These are phyloP conservation scores for Clusia tigrina DNA, from an alignment of 2,888 invertebrate species.

Conservation along the genomic window DNA sequence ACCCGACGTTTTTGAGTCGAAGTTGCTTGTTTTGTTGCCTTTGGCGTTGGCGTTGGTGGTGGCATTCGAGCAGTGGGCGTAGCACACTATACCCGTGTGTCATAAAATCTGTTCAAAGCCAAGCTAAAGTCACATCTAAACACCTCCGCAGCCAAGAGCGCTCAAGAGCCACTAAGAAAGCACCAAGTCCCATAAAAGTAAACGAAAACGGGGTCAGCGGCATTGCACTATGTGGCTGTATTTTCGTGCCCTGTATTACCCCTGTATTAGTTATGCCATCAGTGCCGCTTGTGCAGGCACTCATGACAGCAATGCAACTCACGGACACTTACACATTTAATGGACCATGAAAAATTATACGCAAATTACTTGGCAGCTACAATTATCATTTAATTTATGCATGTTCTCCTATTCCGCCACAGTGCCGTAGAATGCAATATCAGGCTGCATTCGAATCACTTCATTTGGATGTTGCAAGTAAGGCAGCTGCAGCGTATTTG, in stretches of 20 bases:
- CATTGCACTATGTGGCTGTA: no score
- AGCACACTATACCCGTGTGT: no score
- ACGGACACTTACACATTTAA: slow-evolving; percentile 3
- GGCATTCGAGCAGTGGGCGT: no score
- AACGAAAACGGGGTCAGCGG: no score
- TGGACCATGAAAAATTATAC: slow-evolving; percentile 10
- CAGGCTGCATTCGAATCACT: background rate
- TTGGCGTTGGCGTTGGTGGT: no score
- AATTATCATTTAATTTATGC: background rate
- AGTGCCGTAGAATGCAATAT: background rate
- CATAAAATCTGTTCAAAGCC: background rate
- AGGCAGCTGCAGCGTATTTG: background rate
- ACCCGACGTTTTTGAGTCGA: background rate
- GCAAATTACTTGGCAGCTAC: background rate
- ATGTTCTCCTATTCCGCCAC: background rate
- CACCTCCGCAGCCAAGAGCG: slow-evolving; percentile 21
- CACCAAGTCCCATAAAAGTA: background rate
- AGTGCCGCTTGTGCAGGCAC: background rate
- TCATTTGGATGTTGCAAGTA: background rate
- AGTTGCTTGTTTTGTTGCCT: background rate
- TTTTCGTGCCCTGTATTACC: no score
- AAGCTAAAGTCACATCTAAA: slow-evolving; percentile 22
- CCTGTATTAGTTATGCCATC: no score
- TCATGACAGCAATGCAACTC: slow-evolving; percentile 12
- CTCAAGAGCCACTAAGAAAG: slow-evolving; percentile 15